Conservation (phyloP, 2,888 invertebrate genomes). For the Cremastinae sp. region DNA sequence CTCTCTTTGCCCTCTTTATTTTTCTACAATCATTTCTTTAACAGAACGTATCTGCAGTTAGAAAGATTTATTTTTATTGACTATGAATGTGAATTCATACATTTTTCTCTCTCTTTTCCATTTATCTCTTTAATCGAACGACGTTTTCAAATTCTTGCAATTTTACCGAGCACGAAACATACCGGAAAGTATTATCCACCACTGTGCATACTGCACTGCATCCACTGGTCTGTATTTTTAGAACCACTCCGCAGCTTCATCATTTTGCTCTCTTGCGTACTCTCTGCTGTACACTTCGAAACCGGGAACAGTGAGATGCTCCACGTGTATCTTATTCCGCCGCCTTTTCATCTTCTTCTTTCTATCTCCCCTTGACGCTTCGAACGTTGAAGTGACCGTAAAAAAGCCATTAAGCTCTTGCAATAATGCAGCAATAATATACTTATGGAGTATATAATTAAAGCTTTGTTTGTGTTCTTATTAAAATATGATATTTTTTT, state of each 20-base stretch:
- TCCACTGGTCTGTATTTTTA: constrained; percentile 56
- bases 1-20: constrained; percentile 18
- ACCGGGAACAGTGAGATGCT: constrained; percentile 44
- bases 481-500: no score
- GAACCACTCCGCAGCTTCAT: constrained; percentile 37
- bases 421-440: neutral
- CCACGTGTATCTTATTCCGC: constrained; percentile 44
- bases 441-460: neutral
- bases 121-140: neutral
- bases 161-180: constrained; percentile 7
- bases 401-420: neutral
- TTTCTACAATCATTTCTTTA: constrained; percentile 7
- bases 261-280: constrained; percentile 45
- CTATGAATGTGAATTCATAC: constrained; percentile 66
- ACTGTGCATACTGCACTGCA: constrained; percentile 43
- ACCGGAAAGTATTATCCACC: constrained; percentile 48
- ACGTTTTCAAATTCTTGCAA: constrained; percentile 20
- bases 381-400: neutral
- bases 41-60: constrained; percentile 37
- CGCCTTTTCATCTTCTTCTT: neutral
- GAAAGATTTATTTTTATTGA: constrained; percentile 49
- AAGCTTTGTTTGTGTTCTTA: neutral
- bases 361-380: neutral
- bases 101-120: constrained; percentile 52
- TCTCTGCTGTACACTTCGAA: constrained; percentile 55